Evolutionary conservation across 2,888 invertebrate species (phyloP).

Genomic region (Drosophila kokeensis): DNA sequence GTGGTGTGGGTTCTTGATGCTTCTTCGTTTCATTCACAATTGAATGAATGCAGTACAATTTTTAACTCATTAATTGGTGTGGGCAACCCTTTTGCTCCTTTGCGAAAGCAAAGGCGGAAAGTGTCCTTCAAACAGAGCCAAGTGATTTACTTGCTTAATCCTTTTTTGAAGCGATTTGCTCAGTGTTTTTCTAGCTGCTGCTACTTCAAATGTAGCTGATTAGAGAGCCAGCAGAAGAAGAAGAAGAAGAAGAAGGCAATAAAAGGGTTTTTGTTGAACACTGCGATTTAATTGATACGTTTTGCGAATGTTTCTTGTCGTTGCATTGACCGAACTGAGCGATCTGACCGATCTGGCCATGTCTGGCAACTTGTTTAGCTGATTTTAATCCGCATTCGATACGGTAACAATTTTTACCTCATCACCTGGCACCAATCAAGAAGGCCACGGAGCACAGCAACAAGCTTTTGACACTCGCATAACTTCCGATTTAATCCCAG

Average conservation of each 20-base stretch:
- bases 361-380: slow-evolving; percentile 74
- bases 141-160: slow-evolving; percentile 81
- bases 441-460: slow-evolving; percentile 20
- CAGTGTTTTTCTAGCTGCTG: slow-evolving; percentile 33
- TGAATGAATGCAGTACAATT: slow-evolving; percentile 77
- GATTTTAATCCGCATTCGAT: slow-evolving; percentile 83
- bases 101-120: slow-evolving; percentile 25
- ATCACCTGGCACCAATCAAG: slow-evolving; percentile 68
- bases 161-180: slow-evolving; percentile 68
- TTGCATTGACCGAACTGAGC: slow-evolving; percentile 15
- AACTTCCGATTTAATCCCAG: slow-evolving; percentile 81
- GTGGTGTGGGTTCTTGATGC: background rate
- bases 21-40: slow-evolving; percentile 52
- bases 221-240: slow-evolving; percentile 16
- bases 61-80: slow-evolving; percentile 79
- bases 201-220: slow-evolving; percentile 74
- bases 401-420: slow-evolving; percentile 82
- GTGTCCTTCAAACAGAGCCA: slow-evolving; percentile 65
- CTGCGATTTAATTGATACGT: slow-evolving; percentile 55
- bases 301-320: slow-evolving; percentile 30
- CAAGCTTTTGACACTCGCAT: slow-evolving; percentile 77
- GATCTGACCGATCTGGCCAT: slow-evolving; percentile 48
- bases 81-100: slow-evolving; percentile 61
- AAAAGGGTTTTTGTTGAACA: background rate
- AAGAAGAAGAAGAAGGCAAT: background rate